Evolutionary conservation across 2,797 vertebrate genomes (phyloP), one percentile per base, ranked within the genome.

Genomic region (Margarornis squamiger): DNA sequence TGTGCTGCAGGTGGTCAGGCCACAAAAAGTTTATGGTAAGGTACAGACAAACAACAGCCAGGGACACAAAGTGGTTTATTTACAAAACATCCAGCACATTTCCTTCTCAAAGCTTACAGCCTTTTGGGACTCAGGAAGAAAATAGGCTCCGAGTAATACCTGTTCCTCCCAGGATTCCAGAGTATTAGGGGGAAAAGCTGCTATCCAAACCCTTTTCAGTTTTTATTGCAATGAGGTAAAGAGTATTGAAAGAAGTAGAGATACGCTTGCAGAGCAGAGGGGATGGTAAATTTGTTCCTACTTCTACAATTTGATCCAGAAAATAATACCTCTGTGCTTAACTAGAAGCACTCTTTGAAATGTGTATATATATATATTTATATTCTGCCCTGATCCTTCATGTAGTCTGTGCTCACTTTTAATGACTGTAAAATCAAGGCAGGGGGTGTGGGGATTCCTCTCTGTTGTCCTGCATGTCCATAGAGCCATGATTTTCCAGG

Each of bases 281-380:
- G 16, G 13, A 21, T 23, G 4, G 23, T 55, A 39, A 54, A 13
- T 48, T 63, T 66, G 74, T 86, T 78, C 27, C 27, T 63, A 15
- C 22, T 78, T 38, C 5, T 21, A 6, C 48, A 71, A 46, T 27
- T 72, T 22, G 12, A 32, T 29, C 10, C 19, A 39, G 67, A 73
- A 82, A 52, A 36, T 4, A 43, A 46, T 12, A 34, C 11, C 13
- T 65, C 30, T 68, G 32, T 6, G 1, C 6, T 1, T 32, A 70
- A 45, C 43, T 36, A 8, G 16, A 45, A 79, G 9, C 20, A 19
- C 34, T 58, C 11, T 21, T 16, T 34, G 23, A 7, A 46, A 7
- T 11, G 4, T 10, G 3, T 0, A 14, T 6, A 8, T 5, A 32
- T 22, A 5, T 13, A 18, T 10, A 22, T 8, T 15, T 1, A 29